Conservation (phyloP, 1,140 invertebrate species). For the Homarus americanus region DNA sequence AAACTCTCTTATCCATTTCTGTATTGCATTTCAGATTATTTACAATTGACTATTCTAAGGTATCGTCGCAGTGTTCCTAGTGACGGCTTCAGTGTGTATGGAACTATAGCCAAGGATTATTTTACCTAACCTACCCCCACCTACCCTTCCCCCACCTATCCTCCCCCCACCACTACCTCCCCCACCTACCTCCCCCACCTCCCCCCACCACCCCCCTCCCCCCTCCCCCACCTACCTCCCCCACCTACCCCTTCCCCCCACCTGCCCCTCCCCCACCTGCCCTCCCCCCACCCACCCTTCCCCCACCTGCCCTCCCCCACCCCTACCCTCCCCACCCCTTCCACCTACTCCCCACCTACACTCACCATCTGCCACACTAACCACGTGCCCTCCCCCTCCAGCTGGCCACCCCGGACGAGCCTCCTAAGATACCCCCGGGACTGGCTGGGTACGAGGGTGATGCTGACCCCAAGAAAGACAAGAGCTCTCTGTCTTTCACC, state of each 20-base stretch:
- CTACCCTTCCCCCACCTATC: too few species aligned
- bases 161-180: too few species aligned
- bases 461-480: constrained; percentile 73
- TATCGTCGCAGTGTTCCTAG: too few species aligned
- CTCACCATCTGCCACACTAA: not conserved
- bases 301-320: not conserved
- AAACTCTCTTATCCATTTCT: too few species aligned
- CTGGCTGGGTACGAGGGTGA: constrained; percentile 64
- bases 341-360: not conserved
- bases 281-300: not conserved
- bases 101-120: too few species aligned
- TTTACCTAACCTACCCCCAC: too few species aligned
- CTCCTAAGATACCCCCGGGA: constrained; percentile 61
- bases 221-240: not conserved
- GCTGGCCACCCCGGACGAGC: constrained; percentile 61
- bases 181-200: not conserved
- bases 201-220: not conserved
- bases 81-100: too few species aligned
- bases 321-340: not conserved
- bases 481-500: constrained; percentile 85
- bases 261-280: not conserved
- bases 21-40: too few species aligned
- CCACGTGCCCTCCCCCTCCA: not conserved
- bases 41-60: too few species aligned
- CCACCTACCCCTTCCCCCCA: not conserved